Evolutionary conservation across 2,113 vertebrate species (phyloP), one percentile per base, ranked within the genome.

Genomic region (Pandion haliaetus): DNA sequence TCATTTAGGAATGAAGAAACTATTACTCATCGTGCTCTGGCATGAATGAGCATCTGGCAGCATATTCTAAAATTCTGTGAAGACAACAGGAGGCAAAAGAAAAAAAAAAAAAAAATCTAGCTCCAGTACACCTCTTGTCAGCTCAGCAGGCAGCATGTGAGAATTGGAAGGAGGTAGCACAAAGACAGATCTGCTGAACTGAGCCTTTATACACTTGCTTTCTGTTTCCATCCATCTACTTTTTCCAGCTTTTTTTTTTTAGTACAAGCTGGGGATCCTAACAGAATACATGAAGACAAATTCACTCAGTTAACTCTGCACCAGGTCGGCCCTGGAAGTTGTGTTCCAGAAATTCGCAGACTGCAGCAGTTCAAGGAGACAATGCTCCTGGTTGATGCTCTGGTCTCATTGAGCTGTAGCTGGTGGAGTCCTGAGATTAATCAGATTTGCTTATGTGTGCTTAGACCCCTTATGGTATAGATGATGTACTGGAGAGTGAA

Each of bases 21-120:
- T 58, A 96, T 97, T 95, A 94, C 90, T 97, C 97, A 97, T 95
- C 82, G 78, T 91, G 87, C 94, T 95, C 95, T 95, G 96, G 96
- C 94, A 83, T 91, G 94, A 97, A 85, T 55, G 93, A 96, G 97
- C 96, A 97, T 87, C 96, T 96, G 96, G 95, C 86, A 94, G 94
- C 78, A 24, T 87, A 63, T 73, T 91, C 95, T 73, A 7, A 88
- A 95, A 91, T 96, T 81, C 91, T 91, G 67, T 90, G 93, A 93
- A 96, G 95, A 93, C 96, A 97, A 97, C 93, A 95, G 94, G 96
- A 97, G 96, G 94, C 94, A 88, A 90, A 93, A 76, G 74, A 18
- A 5, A 67, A 42, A 71, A 82, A 18, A 5, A 67, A 42, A 71
- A 82, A 90, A 71, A 61, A 81, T 18, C 7, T 45, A 86, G 36